These are phyloP conservation scores for Heliconius nattereri DNA, from an alignment of 1,140 invertebrate genomes.

Conservation along the genomic window DNA sequence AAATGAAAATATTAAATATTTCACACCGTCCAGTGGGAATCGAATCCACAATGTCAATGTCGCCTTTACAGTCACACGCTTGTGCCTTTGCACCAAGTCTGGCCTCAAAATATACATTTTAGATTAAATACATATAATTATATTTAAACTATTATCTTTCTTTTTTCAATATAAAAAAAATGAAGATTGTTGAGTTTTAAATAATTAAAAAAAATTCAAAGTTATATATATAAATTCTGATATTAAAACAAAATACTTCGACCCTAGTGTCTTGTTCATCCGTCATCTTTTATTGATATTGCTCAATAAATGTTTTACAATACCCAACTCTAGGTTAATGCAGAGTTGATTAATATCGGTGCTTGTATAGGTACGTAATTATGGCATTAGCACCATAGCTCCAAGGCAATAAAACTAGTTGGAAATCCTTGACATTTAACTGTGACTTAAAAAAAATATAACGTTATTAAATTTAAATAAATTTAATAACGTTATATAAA, in stretches of 20 bases:
- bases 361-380: slow-evolving; percentile 8
- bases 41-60: no score
- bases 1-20: no score
- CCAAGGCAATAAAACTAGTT: slow-evolving; percentile 31
- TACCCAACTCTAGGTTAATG: slow-evolving; percentile 6
- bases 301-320: slow-evolving; percentile 21
- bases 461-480: neutral
- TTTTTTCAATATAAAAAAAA: neutral
- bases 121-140: no score
- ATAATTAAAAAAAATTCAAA: neutral
- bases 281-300: slow-evolving; percentile 8
- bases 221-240: neutral
- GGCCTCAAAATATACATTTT: no score
- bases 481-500: no score
- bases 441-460: slow-evolving; percentile 21
- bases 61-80: no score
- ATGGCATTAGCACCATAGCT: slow-evolving; percentile 33
- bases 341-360: slow-evolving; percentile 14
- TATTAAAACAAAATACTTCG: neutral
- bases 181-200: no score
- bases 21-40: no score
- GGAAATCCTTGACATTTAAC: slow-evolving; percentile 36
- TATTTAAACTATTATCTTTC: neutral
- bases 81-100: no score
- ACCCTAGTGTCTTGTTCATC: neutral